phyloP scores from a whole-genome alignment of 2,797 vertebrate species.

The Sardinella longiceps region DNA sequence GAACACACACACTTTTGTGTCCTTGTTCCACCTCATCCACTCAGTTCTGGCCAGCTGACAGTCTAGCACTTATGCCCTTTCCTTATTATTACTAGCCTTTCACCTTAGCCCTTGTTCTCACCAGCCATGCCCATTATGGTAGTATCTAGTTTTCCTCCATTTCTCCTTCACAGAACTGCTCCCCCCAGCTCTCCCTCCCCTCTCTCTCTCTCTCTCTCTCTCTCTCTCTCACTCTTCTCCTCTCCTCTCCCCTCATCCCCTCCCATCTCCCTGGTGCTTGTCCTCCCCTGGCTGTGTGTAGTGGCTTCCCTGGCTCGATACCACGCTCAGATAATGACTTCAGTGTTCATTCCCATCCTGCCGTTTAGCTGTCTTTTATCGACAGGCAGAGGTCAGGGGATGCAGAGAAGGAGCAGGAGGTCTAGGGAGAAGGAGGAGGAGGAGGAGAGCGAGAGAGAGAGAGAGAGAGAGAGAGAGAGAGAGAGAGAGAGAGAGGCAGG shows the following conservation, averaged over 20 bases:
- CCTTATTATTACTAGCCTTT: slow-evolving; percentile 25
- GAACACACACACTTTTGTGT: slow-evolving; percentile 7
- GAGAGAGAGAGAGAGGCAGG: slow-evolving; percentile 7
- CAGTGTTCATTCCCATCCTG: slow-evolving; percentile 40
- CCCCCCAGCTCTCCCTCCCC: neutral
- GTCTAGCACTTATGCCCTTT: slow-evolving; percentile 18
- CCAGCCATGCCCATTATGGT: slow-evolving; percentile 11
- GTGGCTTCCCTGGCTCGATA: slow-evolving; percentile 31
- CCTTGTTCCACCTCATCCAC: slow-evolving; percentile 3
- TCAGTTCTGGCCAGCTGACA: slow-evolving; percentile 35
- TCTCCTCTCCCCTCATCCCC: neutral
- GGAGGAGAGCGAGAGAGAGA: slow-evolving; percentile 18
- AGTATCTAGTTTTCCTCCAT: slow-evolving; percentile 3
- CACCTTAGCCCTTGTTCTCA: slow-evolving; percentile 22
- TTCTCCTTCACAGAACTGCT: slow-evolving; percentile 1
- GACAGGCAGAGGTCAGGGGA: slow-evolving; percentile 43
- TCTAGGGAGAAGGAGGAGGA: neutral
- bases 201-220: slow-evolving; percentile 18
- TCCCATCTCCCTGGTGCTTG: neutral
- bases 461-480: too few species aligned
- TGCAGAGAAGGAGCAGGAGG: neutral
- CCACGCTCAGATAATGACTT: slow-evolving; percentile 49
- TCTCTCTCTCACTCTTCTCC: neutral
- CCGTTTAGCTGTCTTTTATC: slow-evolving; percentile 45
- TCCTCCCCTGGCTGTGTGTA: slow-evolving; percentile 5